These are phyloP conservation scores for Platycercus adscitus DNA, from an alignment of 2,113 vertebrate species.

Conservation along the genomic window DNA sequence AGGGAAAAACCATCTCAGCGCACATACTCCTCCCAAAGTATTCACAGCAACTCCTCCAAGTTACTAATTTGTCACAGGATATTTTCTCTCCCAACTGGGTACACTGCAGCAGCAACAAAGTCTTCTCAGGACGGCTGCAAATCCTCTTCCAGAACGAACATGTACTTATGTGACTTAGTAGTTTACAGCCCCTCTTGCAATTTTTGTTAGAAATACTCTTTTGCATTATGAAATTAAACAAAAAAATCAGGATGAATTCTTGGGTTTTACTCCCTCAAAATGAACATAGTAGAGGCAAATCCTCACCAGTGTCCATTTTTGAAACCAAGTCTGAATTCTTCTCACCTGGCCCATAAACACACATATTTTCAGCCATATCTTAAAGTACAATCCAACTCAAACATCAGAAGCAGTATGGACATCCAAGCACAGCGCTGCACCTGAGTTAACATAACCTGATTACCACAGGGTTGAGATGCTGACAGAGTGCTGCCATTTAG, in stretches of 20 bases:
- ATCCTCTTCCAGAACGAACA: not conserved
- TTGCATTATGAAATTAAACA: not conserved
- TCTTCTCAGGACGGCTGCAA: not conserved
- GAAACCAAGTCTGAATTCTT: not conserved
- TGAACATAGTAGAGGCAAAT: not conserved
- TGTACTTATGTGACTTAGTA: fast-evolving
- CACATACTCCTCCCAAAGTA: not conserved
- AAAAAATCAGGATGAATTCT: not conserved
- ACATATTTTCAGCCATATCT: not conserved
- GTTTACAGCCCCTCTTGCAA: not conserved
- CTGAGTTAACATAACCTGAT: not conserved
- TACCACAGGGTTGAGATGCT: not conserved
- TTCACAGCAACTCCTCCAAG: not conserved
- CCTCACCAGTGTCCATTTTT: not conserved
- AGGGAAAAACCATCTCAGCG: not conserved
- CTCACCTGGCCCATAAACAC: not conserved
- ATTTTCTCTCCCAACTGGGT: not conserved
- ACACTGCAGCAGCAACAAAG: not conserved
- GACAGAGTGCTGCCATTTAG: not conserved
- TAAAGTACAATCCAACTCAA: not conserved
- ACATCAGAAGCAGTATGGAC: not conserved
- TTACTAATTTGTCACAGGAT: not conserved
- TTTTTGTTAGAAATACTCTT: not conserved
- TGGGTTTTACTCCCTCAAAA: not conserved
- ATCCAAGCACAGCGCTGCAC: not conserved